Base-by-base conservation (phyloP, 2,888 invertebrate genomes). In the Spisula solida region DNA sequence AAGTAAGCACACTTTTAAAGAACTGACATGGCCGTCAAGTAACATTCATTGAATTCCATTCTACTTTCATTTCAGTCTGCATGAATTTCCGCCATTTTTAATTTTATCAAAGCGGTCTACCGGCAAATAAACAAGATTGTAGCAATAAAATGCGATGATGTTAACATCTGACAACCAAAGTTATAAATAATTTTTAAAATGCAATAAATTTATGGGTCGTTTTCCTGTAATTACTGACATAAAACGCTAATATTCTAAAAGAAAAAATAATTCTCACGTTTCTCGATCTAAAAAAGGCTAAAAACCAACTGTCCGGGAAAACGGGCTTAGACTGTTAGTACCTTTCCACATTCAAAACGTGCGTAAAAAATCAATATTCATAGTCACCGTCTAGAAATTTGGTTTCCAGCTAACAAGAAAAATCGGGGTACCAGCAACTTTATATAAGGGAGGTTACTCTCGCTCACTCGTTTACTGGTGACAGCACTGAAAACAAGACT, bases 371-470 rank as follows among this genome's bases (percentile, higher is more conserved):
- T 60, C 60, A 60, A 60, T 60, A 60, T 60, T 18, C 60, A 25
- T 2, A 66, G 10, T 25, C 25, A 5, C 60, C 2, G 60, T 66
- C 60, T 66, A 66, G 60, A 66, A 66, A 66, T 2, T 25, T 66
- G 60, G 60, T 66, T 66, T 25, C 25, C 25, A 25, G 25, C 60
- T 66, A 6, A 25, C 5, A 2, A n/a, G 12, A 25, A 66, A 16
- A 16, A 0, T 25, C 5, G 29, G 25, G 41, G 66, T 25, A 66
- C 82, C 66, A 66, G 41, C n/a, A 41, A 20, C n/a, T 31, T 8
- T 60, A 31, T 14, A n/a, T 29, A 82, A 66, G 66, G 82, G 66
- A 66, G 25, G 47, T 18, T 31, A 78, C 78, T 83, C 83, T 85
- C 78, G 47, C 48, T 75, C 0, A 66, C 75, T 29, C 8, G 41